Percentiles rank a stretch among this genome's conserved stretches.
phyloP scores from a whole-genome alignment of 2,113 vertebrate genomes.

The Plecturocebus donacophilus region DNA sequence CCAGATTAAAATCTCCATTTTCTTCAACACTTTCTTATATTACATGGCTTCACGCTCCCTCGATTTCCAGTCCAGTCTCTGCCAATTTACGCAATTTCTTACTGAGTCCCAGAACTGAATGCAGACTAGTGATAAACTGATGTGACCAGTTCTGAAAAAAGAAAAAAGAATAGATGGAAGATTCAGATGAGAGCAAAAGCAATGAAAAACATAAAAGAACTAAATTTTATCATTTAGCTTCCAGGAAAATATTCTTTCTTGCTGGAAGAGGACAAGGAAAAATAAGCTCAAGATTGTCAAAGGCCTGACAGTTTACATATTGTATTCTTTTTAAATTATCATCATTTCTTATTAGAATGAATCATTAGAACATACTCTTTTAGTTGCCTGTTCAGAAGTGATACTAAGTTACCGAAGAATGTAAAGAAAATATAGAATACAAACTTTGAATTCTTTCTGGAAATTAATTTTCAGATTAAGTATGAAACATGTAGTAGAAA shows the following conservation, averaged over 20 bases:
- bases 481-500: neutral
- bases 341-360: neutral
- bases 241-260: neutral
- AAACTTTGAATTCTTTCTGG: neutral
- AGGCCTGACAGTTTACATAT: neutral
- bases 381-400: neutral
- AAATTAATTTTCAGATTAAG: constrained; percentile 40
- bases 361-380: neutral
- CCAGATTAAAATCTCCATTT: neutral
- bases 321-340: neutral
- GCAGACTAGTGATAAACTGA: neutral
- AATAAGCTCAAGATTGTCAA: neutral
- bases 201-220: neutral
- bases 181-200: neutral
- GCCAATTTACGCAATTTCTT: neutral
- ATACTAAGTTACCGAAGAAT: neutral
- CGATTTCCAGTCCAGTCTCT: neutral
- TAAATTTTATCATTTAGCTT: neutral
- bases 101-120: neutral
- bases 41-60: neutral
- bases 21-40: neutral
- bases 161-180: neutral
- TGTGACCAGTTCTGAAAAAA: neutral
- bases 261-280: neutral
- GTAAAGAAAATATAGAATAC: neutral